phyloP scores from a whole-genome alignment of 1,140 invertebrate species.

The Drosophila murphyi region DNA sequence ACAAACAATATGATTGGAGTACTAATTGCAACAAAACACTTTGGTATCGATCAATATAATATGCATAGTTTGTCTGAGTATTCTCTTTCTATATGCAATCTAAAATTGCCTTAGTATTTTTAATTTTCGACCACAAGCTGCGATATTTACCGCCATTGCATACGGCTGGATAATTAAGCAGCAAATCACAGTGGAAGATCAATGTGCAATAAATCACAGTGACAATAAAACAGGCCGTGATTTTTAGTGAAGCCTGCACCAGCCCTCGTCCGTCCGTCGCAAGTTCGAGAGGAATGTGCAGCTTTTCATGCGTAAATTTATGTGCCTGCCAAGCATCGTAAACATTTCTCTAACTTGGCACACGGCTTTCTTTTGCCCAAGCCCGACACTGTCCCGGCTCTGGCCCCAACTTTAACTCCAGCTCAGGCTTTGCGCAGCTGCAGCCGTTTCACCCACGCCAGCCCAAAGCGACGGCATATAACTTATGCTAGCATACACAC shows the following conservation, averaged over 20 bases:
- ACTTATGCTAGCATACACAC: constrained; percentile 37
- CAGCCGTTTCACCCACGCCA: constrained; percentile 77
- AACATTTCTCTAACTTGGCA: constrained; percentile 71
- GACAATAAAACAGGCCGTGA: constrained; percentile 58
- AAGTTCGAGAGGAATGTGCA: constrained; percentile 58
- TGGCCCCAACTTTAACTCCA: constrained; percentile 11
- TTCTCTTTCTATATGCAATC: not conserved
- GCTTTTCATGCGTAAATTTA: constrained; percentile 82
- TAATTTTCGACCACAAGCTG: not conserved
- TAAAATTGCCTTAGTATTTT: not conserved
- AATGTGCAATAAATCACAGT: constrained; percentile 60
- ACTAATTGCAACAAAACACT: too few species aligned
- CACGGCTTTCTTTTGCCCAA: constrained; percentile 65
- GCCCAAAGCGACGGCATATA: constrained; percentile 65
- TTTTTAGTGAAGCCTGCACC: constrained; percentile 47
- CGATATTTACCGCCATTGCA: constrained; percentile 4
- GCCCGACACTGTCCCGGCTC: not conserved
- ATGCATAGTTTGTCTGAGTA: too few species aligned
- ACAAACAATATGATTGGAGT: too few species aligned
- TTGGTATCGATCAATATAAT: too few species aligned
- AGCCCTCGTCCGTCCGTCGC: constrained; percentile 9
- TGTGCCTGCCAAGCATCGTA: constrained; percentile 76
- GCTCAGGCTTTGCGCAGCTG: constrained; percentile 62
- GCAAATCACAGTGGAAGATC: constrained; percentile 32
- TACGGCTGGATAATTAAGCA: constrained; percentile 14